phyloP scores from a whole-genome alignment of 2,888 invertebrate species.

The Prosapia bicincta region DNA sequence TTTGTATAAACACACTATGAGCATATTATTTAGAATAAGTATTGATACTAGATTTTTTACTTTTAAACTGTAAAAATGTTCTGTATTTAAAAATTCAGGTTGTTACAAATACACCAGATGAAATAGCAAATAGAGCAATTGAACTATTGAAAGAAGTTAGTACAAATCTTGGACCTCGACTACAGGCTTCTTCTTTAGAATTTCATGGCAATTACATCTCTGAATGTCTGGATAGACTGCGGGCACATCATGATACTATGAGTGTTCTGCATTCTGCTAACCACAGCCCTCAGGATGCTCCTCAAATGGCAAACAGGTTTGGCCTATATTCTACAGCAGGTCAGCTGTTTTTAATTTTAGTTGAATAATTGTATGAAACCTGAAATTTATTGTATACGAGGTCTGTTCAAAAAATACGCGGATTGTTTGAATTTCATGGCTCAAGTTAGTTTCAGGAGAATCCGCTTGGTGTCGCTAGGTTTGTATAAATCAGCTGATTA shows the following conservation, averaged over 20 bases:
- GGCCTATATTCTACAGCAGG: too few species aligned
- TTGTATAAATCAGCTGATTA: too few species aligned
- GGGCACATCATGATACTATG: slow-evolving; percentile 82
- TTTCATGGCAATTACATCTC: slow-evolving; percentile 92
- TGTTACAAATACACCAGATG: slow-evolving; percentile 86
- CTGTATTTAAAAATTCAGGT: slow-evolving; percentile 53
- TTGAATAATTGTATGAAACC: neutral
- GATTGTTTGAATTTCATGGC: too few species aligned
- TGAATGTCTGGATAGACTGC: slow-evolving; percentile 86
- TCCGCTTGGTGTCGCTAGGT: too few species aligned
- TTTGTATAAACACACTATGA: too few species aligned
- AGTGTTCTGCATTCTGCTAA: slow-evolving; percentile 49
- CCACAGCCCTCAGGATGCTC: slow-evolving; percentile 28
- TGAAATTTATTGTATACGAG: neutral
- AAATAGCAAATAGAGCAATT: slow-evolving; percentile 89
- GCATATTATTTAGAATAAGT: too few species aligned
- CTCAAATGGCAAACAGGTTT: slow-evolving; percentile 3
- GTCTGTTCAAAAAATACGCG: too few species aligned
- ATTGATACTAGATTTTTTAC: too few species aligned
- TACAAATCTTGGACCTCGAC: slow-evolving; percentile 85
- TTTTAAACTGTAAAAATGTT: too few species aligned
- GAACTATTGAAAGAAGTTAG: slow-evolving; percentile 89
- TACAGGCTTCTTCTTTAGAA: slow-evolving; percentile 71
- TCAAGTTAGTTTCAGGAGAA: too few species aligned
- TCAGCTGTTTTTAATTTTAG: neutral